Base-by-base conservation (phyloP, 1,140 invertebrate genomes). In the Diploscapter pachys region DNA sequence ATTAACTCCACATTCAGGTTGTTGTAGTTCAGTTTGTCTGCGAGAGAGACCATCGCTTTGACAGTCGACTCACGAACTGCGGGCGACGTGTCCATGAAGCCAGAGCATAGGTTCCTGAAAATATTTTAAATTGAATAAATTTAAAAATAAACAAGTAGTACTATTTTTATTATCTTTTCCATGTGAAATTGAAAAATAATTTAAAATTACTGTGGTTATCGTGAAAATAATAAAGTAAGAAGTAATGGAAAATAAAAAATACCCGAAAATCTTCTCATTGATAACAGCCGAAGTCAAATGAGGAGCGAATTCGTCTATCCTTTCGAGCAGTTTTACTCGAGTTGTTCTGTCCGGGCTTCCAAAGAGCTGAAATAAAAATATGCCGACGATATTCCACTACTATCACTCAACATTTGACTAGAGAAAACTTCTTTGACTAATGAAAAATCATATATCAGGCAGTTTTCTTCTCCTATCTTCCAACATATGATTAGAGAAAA, bases 51-150 rank as follows among this genome's bases (percentile, higher is more conserved):
- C 84, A 98, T 93, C 59, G 95, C 91, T 87, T 97, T 96, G 49
- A 98, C 93, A n/a, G 96, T 98, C 87, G 95, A 92, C 87, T 98
- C 96, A 80, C 95, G 88, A 74, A 99, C 95, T 4, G 93, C 92
- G 9, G 94, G 92, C 89, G 96, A 98, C 4, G 95, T 95, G 85
- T 99, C 96, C 80, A 95, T 87, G 85, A 99, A 98, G 0, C 96
- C 96, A 85, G 93, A 91, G 57, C 92, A 90, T 0, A 85, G 55
- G 70, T 85, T 85, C 52, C 83, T 84, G 57, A 59, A 80, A 80
- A 9, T 61, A 63, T 4, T 4, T 49, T 48, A 11, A 11, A 31
- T 31, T 31, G 31, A 31, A 31, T 31, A 31, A 31, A 31, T 31
- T 31, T 31, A 0, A 31, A 31, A 31, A 31, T 31, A 31, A 31